phyloP scores from a whole-genome alignment of 2,113 vertebrate genomes.

The Sciurus niger region DNA sequence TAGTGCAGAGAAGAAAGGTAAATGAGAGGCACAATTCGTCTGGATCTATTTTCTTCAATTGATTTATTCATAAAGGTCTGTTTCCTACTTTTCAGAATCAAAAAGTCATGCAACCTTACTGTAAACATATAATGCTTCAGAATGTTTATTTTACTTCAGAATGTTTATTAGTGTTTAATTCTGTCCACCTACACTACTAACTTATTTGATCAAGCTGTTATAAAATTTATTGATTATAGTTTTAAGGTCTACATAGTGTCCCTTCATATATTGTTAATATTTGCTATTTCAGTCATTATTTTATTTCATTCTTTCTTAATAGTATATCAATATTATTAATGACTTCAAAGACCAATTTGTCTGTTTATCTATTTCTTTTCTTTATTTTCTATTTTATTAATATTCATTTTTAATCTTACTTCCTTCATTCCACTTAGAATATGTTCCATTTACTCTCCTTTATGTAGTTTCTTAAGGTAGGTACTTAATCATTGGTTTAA shows the following conservation, averaged over 20 bases:
- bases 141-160: not conserved
- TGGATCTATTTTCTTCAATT: not conserved
- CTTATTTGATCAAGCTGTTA: not conserved
- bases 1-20: not conserved
- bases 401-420: not conserved
- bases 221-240: constrained; percentile 2
- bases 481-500: not conserved
- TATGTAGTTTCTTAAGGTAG: not conserved
- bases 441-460: not conserved
- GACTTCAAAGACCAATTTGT: not conserved
- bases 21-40: not conserved
- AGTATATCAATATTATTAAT: not conserved
- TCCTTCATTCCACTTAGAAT: not conserved
- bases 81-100: not conserved
- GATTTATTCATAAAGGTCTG: not conserved
- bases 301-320: not conserved
- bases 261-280: not conserved
- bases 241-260: not conserved
- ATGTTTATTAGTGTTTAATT: not conserved
- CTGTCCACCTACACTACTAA: not conserved
- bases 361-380: not conserved
- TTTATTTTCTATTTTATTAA: not conserved
- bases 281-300: not conserved
- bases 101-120: not conserved
- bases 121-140: not conserved